phyloP scores from a whole-genome alignment of 2,113 vertebrate species.

The Haemorhous mexicanus region DNA sequence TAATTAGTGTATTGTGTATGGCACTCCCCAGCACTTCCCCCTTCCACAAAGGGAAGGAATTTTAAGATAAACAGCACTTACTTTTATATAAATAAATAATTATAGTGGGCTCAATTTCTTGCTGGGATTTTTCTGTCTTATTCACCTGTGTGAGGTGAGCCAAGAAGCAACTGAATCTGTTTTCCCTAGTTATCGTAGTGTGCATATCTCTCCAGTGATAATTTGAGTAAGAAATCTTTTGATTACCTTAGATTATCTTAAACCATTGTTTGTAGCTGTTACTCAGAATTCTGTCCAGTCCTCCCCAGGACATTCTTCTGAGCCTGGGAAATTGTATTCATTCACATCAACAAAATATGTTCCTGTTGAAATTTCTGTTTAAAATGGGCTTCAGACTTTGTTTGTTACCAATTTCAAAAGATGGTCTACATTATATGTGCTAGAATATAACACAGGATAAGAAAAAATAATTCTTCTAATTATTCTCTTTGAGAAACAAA shows the following conservation, averaged over 20 bases:
- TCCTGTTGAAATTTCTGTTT: not conserved
- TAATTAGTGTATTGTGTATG: constrained; percentile 37
- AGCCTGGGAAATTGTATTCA: not conserved
- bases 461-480: not conserved
- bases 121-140: not conserved
- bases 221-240: not conserved
- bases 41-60: not conserved
- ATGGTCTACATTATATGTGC: not conserved
- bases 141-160: not conserved
- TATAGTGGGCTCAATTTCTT: not conserved
- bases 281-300: not conserved
- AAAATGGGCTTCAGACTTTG: not conserved
- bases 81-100: not conserved
- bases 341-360: not conserved
- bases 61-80: constrained; percentile 3
- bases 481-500: not conserved
- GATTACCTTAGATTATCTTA: not conserved
- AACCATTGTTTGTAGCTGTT: not conserved
- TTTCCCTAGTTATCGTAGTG: not conserved
- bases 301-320: not conserved
- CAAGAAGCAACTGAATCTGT: not conserved
- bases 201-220: not conserved
- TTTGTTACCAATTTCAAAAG: not conserved
- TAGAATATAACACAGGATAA: not conserved
- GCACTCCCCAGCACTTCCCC: not conserved